Evolutionary conservation across 64 coral and sea anemone species (phyloP), one percentile per base, ranked within the genome.

Genomic region (Astreopora myriophthalma): DNA sequence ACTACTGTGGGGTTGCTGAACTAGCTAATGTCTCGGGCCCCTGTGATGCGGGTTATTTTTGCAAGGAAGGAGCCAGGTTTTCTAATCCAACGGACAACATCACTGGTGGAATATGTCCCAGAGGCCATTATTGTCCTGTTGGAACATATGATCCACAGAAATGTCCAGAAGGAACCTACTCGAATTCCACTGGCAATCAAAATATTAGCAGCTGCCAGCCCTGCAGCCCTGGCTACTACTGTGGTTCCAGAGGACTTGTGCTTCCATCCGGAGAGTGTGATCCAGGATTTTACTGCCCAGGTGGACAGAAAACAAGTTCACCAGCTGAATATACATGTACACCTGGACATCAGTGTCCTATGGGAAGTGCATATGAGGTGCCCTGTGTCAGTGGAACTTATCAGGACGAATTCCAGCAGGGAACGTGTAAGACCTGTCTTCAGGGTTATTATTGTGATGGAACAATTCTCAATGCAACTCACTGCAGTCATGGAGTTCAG

Each of bases 401-500:
- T 36, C 97, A 99, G 48, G 94, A 99, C 83, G 94, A 99, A 58
- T 93, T 90, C 58, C 86, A 87, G 63, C 80, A 51, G 19, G 63
- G 81, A 32, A 57, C 36, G n/a, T 99, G 97, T 85, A 99, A 99
- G 51, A 35, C 34, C 1, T 99, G 97, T 44, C 97, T 88, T 12
- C 94, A 93, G 35, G 97, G 97, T 13, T 99, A 86, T 52, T 99
- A 64, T 58, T 99, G 97, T 67, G 97, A 99, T 99, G 90, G 87
- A 23, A 91, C 97, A 5, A 63, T 99, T 31, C 74, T 99, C 31
- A 99, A 99, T 85, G 91, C 48, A 9, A 99, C 90, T 36, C 87
- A 99, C 23, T 99, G 97, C 93, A 85, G 75, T 3, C 91, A 99
- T 94, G 94, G 97, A 7, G 94, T 96, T 20, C 97, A 99, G 70